phyloP scores from a whole-genome alignment of 2,113 vertebrate species.

The Urocolius indicus region DNA sequence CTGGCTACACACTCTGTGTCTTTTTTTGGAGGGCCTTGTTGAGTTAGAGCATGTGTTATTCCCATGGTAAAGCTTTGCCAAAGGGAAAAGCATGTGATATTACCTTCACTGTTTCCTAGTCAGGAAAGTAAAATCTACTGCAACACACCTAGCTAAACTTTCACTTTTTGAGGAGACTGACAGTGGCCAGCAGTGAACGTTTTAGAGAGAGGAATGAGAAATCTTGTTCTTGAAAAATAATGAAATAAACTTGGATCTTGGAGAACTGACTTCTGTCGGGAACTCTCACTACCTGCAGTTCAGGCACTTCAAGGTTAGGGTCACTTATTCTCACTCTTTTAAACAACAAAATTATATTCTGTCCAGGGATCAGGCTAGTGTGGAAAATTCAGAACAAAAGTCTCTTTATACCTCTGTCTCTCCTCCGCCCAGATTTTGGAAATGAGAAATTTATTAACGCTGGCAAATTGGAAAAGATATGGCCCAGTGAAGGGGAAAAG shows the following conservation, averaged over 20 bases:
- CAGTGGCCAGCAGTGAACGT: not conserved
- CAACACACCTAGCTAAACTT: not conserved
- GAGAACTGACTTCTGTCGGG: not conserved
- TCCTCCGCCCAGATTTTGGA: not conserved
- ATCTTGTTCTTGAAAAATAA: not conserved
- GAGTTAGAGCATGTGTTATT: not conserved
- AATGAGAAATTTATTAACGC: conserved; percentile 15
- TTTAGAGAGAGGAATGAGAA: not conserved
- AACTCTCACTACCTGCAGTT: not conserved
- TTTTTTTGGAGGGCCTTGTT: not conserved
- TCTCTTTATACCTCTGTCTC: not conserved
- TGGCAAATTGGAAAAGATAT: not conserved
- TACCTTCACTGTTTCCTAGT: not conserved
- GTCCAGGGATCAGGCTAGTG: not conserved
- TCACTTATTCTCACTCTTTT: not conserved
- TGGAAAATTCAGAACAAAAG: not conserved
- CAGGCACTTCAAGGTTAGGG: not conserved
- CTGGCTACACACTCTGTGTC: not conserved
- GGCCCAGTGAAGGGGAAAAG: conserved; percentile 8
- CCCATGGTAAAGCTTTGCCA: not conserved
- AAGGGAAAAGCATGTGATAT: not conserved
- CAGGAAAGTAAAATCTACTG: not conserved
- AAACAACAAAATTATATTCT: not conserved
- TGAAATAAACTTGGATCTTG: not conserved
- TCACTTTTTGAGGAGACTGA: not conserved